A percentile compares a stretch with the other conserved stretches of the same genome.
These are phyloP conservation scores for Corbicula japonica DNA, from an alignment of 2,888 invertebrate genomes.

Conservation along the genomic window DNA sequence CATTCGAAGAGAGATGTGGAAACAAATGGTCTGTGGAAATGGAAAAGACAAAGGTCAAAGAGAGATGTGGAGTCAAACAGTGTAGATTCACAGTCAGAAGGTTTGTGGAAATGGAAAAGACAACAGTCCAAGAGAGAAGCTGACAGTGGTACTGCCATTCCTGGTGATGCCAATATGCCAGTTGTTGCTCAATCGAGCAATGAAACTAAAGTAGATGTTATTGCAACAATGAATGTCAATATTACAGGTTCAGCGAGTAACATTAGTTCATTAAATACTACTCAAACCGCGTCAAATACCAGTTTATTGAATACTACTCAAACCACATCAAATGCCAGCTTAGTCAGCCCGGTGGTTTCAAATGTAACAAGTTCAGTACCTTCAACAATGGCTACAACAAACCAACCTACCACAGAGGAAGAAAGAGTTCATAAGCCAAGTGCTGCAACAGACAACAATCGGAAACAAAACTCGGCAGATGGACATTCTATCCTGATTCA, in stretches of 20 bases:
- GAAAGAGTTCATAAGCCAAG: conserved; percentile 25
- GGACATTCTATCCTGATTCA: conserved; percentile 40
- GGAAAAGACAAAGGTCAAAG: not conserved
- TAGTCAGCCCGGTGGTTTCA: not conserved
- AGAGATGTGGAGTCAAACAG: not conserved
- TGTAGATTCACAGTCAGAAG: not conserved
- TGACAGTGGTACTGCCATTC: too few species aligned
- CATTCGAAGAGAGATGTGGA: not conserved
- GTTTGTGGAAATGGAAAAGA: not conserved
- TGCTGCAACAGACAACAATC: conserved; percentile 43
- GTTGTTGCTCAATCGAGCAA: not conserved
- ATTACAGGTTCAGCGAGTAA: not conserved
- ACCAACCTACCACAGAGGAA: not conserved
- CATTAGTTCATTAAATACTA: not conserved
- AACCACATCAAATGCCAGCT: not conserved
- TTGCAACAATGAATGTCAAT: not conserved
- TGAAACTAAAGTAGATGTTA: not conserved
- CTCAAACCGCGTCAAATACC: not conserved
- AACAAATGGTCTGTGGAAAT: too few species aligned
- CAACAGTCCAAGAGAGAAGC: too few species aligned
- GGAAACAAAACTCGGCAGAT: conserved; percentile 41
- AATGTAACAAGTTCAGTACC: not conserved
- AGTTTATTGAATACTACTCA: not conserved
- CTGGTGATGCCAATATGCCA: not conserved
- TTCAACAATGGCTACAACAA: too few species aligned